These are phyloP conservation scores for Artemisiospiza belli DNA, from an alignment of 2,113 vertebrate species.

Conservation along the genomic window DNA sequence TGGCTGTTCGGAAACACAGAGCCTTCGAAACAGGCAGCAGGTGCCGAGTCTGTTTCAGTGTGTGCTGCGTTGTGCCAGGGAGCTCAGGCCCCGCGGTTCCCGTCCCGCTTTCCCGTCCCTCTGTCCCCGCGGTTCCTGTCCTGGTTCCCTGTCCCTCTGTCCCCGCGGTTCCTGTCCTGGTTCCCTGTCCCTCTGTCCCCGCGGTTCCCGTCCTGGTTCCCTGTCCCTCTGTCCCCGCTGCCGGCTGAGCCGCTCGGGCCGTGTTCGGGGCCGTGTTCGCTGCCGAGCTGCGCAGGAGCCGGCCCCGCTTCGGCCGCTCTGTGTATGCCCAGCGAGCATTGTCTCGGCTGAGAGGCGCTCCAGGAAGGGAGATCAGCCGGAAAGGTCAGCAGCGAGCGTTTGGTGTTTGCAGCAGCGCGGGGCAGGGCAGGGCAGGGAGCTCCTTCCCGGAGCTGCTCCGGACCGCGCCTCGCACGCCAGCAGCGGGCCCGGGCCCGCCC, in stretches of 20 bases:
- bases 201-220: too few species aligned
- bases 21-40: background rate
- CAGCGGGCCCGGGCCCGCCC: fast-evolving
- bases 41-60: background rate
- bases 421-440: background rate
- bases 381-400: background rate
- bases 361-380: background rate
- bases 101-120: too few species aligned
- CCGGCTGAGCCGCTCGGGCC: too few species aligned
- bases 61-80: background rate
- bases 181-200: too few species aligned
- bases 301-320: background rate
- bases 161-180: too few species aligned
- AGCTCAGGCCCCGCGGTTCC: too few species aligned
- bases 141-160: too few species aligned
- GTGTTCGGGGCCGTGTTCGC: too few species aligned
- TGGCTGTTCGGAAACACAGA: fast-evolving
- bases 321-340: background rate
- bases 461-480: background rate
- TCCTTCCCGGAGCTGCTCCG: background rate
- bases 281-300: background rate
- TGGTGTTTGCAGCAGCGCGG: too few species aligned
- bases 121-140: too few species aligned
- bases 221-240: too few species aligned
- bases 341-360: background rate